phyloP scores from a whole-genome alignment of 2,888 invertebrate genomes.

The Sphecodes monilicornis region DNA sequence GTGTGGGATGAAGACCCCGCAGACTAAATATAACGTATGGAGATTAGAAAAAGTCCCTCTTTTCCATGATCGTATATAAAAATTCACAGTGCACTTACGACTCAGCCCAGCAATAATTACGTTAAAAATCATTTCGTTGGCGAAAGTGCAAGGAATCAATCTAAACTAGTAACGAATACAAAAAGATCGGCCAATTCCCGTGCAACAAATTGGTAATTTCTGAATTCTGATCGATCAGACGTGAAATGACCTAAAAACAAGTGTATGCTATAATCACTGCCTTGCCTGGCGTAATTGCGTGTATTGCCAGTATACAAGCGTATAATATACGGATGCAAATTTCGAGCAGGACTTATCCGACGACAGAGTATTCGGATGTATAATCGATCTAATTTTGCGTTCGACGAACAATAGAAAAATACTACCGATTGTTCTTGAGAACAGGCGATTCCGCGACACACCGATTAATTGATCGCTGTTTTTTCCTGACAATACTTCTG shows the following conservation, averaged over 20 bases:
- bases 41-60: background rate
- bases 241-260: constrained; percentile 36
- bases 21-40: background rate
- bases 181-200: background rate
- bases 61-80: background rate
- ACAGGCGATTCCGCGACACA: constrained; percentile 9
- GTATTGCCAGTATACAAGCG: constrained; percentile 47
- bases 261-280: constrained; percentile 72
- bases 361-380: background rate
- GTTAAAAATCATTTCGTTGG: background rate
- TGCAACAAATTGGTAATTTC: constrained; percentile 8
- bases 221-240: constrained; percentile 2
- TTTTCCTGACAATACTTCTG: constrained; percentile 46
- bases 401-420: constrained; percentile 13
- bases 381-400: constrained; percentile 2
- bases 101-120: background rate
- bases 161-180: background rate
- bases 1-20: background rate
- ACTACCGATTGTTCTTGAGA: constrained; percentile 5
- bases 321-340: constrained; percentile 16
- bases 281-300: constrained; percentile 64
- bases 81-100: background rate
- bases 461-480: constrained; percentile 21
- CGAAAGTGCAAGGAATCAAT: background rate
- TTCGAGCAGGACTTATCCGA: constrained; percentile 29